phyloP scores from a whole-genome alignment of 2,797 vertebrate genomes.

The Tapirus indicus region DNA sequence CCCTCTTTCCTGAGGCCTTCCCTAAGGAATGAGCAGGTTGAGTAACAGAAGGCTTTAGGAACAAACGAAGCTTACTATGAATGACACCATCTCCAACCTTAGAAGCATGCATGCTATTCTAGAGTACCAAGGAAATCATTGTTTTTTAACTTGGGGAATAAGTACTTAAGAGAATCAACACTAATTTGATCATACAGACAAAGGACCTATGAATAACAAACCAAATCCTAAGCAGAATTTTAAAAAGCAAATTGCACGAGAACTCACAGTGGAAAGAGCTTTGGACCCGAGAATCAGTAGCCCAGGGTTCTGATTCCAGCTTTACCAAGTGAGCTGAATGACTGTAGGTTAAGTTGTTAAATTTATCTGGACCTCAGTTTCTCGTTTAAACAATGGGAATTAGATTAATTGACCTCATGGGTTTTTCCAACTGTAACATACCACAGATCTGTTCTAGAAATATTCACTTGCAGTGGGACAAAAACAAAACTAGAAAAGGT shows the following conservation, averaged over 20 bases:
- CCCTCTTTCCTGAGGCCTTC: neutral
- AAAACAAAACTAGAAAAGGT: conserved; percentile 10
- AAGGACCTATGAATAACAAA: neutral
- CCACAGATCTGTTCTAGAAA: neutral
- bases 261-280: neutral
- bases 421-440: neutral
- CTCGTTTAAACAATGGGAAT: neutral
- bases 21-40: neutral
- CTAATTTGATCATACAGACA: neutral
- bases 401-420: neutral
- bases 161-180: conserved; percentile 19
- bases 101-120: neutral
- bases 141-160: neutral
- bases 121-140: neutral
- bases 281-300: neutral
- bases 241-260: neutral
- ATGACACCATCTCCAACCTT: neutral
- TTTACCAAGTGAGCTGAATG: neutral
- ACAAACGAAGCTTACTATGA: conserved; percentile 18
- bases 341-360: neutral
- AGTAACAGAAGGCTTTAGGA: neutral
- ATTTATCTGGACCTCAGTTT: neutral
- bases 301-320: neutral
- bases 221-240: conserved; percentile 24
- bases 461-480: neutral